Base-by-base conservation (phyloP, 2,888 invertebrate genomes). In the Drosophila nigricruria region DNA sequence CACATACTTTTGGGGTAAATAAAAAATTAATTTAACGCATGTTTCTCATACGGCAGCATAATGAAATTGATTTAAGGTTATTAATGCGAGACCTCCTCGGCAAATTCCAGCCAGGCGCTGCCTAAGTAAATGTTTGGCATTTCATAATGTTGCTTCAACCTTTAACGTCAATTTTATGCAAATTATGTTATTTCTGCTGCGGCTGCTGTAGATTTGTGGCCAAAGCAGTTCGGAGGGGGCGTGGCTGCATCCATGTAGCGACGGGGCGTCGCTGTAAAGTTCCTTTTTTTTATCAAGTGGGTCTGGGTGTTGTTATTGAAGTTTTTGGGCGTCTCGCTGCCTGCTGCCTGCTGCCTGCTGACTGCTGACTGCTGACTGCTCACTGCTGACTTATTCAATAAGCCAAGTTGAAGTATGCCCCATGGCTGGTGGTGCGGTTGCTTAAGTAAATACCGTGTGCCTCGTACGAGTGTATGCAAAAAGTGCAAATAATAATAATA, bases 141-240 rank as follows among this genome's bases (percentile, higher is more conserved):
- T 88, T 88, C 81, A 87, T 86, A 88, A 89, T 84, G 77, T 72
- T 78, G 65, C 56, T 71, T 83, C 89, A 91, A 92, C 91, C 92
- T 92, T 92, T 92, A 92, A 92, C 92, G 92, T 92, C 91, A 90
- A 91, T 92, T 92, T 92, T 92, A 92, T 92, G 92, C 92, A 92
- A 92, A 92, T 92, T 91, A 88, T 83, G 86, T 90, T 90, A 89
- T 92, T 90, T 88, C 73, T 75, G 75, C 66, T 71, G 42, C 25
- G 63, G 61, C 67, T 72, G 65, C 72, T 70, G 61, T 68, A 54
- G 70, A 68, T 43, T 73, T 66, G 58, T 74, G 77, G 64, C 56
- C 69, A 27, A 64, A n/a, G 34, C 6, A 45, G 42, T 2, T 42
- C 27, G 30, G 5, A 10, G 63, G 54, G 67, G 87, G 88, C 81